Conservation (phyloP, 2,888 invertebrate species). For the Pyrrhosoma nymphula region DNA sequence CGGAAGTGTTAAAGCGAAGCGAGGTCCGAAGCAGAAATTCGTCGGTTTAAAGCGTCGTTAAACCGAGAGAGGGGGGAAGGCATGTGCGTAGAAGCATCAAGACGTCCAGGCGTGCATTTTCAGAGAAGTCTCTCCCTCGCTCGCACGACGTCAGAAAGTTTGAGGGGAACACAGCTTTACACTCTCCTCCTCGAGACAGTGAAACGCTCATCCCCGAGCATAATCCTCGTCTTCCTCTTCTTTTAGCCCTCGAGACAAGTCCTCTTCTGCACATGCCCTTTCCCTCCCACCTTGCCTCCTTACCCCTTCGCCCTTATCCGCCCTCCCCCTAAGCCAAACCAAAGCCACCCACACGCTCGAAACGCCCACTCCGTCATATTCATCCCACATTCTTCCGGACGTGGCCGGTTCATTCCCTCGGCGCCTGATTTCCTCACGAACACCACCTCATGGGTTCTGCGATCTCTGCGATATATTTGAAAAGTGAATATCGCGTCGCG, state of each 20-base stretch:
- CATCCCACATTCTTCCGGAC: no score
- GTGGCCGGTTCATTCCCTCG: no score
- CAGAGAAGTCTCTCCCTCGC: neutral
- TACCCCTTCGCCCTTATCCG: no score
- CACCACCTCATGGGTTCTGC: no score
- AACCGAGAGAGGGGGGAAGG: neutral
- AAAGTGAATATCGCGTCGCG: no score
- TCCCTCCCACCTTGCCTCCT: neutral
- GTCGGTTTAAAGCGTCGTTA: neutral
- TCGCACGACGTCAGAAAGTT: neutral
- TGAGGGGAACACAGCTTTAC: constrained; percentile 6
- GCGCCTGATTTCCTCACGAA: no score
- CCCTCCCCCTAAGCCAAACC: neutral
- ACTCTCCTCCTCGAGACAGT: neutral
- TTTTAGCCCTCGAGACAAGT: no score
- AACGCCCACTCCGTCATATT: no score
- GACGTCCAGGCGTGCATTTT: neutral
- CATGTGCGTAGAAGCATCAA: neutral
- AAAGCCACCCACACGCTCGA: neutral
- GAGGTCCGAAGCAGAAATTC: neutral
- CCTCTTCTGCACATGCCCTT: neutral
- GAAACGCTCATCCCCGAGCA: neutral
- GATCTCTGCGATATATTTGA: no score
- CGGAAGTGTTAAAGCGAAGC: neutral
- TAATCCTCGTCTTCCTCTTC: neutral